Conservation (phyloP, 2,888 invertebrate genomes). For the Saturnia japonica region DNA sequence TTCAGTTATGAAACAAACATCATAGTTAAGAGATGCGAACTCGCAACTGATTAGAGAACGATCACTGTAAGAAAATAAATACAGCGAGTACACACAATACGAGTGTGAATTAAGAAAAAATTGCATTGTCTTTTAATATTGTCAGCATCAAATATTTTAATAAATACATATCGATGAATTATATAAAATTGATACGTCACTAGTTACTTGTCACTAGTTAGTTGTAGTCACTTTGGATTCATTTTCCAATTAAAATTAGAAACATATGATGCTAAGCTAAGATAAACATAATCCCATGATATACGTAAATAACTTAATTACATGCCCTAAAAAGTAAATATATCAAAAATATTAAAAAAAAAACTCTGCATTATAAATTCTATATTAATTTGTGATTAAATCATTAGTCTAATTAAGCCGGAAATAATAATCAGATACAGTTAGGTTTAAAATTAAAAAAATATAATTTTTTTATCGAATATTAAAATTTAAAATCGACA, state of each 20-base stretch:
- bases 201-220: too few species aligned
- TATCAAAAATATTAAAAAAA: not conserved
- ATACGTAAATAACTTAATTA: not conserved
- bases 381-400: not conserved
- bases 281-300: not conserved
- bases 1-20: constrained; percentile 16
- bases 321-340: not conserved
- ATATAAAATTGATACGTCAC: not conserved
- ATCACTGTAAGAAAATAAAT: not conserved
- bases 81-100: too few species aligned
- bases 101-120: not conserved
- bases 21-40: constrained; percentile 34
- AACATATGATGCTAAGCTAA: not conserved
- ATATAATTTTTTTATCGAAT: too few species aligned
- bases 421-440: not conserved
- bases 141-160: not conserved
- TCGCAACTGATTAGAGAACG: constrained; percentile 32
- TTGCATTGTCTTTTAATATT: not conserved
- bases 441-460: not conserved
- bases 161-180: not conserved
- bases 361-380: not conserved
- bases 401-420: not conserved
- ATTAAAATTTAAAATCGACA: not conserved
- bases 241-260: not conserved
- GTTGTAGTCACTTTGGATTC: not conserved